A percentile compares a stretch with the other conserved stretches of the same genome.
Conservation (phyloP, 2,797 vertebrate genomes). For the Tolypeutes matacus region DNA sequence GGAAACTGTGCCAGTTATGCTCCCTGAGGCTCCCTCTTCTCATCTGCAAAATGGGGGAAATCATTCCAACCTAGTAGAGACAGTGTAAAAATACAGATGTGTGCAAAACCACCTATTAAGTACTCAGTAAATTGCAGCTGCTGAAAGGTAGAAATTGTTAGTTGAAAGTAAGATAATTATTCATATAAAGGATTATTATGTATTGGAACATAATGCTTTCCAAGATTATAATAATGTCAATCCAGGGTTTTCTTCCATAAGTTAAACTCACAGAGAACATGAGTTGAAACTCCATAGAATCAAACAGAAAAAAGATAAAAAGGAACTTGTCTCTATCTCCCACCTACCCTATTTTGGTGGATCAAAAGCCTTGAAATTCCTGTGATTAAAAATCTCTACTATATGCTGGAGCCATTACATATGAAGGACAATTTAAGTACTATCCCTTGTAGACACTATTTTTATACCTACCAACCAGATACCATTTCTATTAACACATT, state of each 20-base stretch:
- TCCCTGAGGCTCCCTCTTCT: neutral
- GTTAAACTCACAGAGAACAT: neutral
- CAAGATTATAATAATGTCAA: slow-evolving; percentile 46
- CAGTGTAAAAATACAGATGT: neutral
- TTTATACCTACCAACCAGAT: neutral
- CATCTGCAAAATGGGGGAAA: neutral
- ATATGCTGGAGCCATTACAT: neutral
- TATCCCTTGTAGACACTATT: slow-evolving; percentile 1
- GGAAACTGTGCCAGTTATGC: neutral
- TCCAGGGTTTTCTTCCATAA: neutral
- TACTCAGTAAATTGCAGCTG: neutral
- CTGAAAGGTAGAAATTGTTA: neutral
- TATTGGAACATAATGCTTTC: neutral
- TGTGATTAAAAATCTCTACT: neutral
- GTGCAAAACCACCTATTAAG: neutral
- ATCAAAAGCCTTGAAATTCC: slow-evolving; percentile 46
- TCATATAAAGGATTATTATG: neutral
- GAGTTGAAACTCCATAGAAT: neutral
- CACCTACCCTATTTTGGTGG: neutral
- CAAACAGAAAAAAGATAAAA: slow-evolving; percentile 1
- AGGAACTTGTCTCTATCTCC: neutral
- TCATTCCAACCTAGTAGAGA: neutral
- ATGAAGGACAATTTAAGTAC: slow-evolving; percentile 25
- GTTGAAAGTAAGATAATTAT: neutral
- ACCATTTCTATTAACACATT: slow-evolving; percentile 16